Evolutionary conservation across 1,140 invertebrate genomes (phyloP).

Genomic region (Pseudoatta argentina): DNA sequence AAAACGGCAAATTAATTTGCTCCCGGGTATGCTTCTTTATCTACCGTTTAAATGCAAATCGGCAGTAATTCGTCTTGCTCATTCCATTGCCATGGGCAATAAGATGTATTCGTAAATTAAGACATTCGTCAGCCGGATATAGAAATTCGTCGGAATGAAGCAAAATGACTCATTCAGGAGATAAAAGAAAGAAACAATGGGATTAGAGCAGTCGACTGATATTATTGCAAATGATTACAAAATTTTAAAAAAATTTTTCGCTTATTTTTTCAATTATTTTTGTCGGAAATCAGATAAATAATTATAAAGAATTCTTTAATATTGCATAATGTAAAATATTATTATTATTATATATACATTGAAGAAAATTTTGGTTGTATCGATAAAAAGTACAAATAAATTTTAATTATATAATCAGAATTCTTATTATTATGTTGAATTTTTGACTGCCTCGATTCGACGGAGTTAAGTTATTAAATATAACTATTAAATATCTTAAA

Average conservation of each 20-base stretch:
- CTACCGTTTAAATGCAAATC: constrained; percentile 74
- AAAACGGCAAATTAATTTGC: constrained; percentile 74
- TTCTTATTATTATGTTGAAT: no score
- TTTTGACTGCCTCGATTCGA: no score
- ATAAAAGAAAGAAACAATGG: not conserved
- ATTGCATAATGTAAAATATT: not conserved
- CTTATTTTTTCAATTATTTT: not conserved
- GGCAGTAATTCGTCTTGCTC: constrained; percentile 73
- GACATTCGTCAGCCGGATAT: constrained; percentile 60
- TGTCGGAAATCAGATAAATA: not conserved
- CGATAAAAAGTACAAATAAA: no score
- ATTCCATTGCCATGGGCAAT: constrained; percentile 68
- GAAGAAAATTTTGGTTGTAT: no score
- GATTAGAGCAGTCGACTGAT: not conserved
- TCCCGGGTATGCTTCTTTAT: constrained; percentile 67
- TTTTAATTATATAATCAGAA: no score
- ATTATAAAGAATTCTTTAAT: not conserved
- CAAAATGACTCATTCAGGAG: not conserved
- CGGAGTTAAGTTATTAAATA: no score
- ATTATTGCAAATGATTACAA: not conserved
- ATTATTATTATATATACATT: no score
- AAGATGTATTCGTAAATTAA: constrained; percentile 72
- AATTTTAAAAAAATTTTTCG: constrained; percentile 4
- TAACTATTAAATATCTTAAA: no score
- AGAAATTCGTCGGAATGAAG: constrained; percentile 7